Conservation (phyloP, 2,797 vertebrate species). For the Glyptemys insculpta region DNA sequence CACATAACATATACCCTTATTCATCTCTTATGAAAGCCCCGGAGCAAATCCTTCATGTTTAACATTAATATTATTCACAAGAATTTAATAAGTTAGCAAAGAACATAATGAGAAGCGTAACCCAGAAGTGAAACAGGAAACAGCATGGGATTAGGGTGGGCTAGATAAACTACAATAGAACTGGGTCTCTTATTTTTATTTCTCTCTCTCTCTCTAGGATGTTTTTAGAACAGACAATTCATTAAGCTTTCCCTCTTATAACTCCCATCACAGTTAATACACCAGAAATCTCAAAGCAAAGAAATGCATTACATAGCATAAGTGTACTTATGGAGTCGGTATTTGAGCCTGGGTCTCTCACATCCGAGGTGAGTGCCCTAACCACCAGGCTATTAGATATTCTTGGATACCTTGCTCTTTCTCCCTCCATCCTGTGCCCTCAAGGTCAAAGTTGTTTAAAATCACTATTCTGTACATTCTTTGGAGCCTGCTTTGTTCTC, state of each 20-base stretch:
- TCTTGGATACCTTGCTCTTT: too few relatives aligned
- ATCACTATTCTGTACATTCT: neutral
- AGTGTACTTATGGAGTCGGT: neutral
- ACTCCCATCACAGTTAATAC: neutral
- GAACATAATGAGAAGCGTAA: neutral
- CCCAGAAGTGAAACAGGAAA: neutral
- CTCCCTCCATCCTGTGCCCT: neutral
- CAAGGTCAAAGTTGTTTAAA: neutral
- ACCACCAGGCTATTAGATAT: too few relatives aligned
- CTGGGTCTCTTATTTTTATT: neutral
- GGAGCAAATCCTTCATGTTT: neutral
- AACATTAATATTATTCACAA: neutral
- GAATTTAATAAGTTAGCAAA: neutral
- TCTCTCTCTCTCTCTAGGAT: neutral
- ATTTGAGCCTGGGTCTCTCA: too few relatives aligned
- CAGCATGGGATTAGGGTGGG: neutral
- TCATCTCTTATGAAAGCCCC: neutral
- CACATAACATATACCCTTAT: neutral
- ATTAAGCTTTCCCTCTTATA: neutral
- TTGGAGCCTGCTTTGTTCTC: neutral
- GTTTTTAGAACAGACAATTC: neutral
- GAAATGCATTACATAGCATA: neutral
- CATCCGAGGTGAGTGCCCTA: too few relatives aligned
- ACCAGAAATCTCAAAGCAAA: neutral
- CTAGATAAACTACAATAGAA: neutral